Evolutionary conservation across 2,888 invertebrate species (phyloP).

Genomic region (Noctua janthe): DNA sequence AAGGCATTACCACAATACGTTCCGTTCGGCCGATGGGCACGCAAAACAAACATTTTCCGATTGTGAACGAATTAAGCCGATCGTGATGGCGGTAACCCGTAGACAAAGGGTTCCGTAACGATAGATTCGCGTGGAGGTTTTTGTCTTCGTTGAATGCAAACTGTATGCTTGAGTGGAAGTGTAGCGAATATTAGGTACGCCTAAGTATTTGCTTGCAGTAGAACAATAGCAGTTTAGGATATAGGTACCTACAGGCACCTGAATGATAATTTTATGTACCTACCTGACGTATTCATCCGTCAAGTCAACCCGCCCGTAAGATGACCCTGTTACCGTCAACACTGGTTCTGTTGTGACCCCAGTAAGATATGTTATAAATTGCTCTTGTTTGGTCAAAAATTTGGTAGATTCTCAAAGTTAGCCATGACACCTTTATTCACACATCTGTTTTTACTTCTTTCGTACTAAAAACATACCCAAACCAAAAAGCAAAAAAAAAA

Average conservation of each 20-base stretch:
- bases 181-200: constrained; percentile 8
- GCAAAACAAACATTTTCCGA: constrained; percentile 66
- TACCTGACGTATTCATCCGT: not conserved
- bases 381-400: not conserved
- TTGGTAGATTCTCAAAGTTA: no score
- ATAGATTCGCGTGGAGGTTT: constrained; percentile 62
- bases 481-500: no score
- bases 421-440: no score
- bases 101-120: constrained; percentile 64
- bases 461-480: no score
- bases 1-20: constrained; percentile 51
- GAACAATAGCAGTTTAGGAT: not conserved
- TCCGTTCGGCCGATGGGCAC: constrained; percentile 53
- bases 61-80: constrained; percentile 58
- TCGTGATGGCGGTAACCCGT: constrained; percentile 33
- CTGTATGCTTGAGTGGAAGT: constrained; percentile 26
- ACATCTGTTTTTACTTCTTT: no score
- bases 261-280: not conserved
- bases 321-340: not conserved
- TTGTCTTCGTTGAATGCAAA: constrained; percentile 51
- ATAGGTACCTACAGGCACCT: no score
- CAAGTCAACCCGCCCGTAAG: not conserved
- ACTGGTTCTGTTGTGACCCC: not conserved
- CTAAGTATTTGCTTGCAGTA: not conserved
- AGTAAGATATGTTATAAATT: not conserved